Conservation (phyloP, 2,797 vertebrate genomes). For the Zenarchopterus dispar region DNA sequence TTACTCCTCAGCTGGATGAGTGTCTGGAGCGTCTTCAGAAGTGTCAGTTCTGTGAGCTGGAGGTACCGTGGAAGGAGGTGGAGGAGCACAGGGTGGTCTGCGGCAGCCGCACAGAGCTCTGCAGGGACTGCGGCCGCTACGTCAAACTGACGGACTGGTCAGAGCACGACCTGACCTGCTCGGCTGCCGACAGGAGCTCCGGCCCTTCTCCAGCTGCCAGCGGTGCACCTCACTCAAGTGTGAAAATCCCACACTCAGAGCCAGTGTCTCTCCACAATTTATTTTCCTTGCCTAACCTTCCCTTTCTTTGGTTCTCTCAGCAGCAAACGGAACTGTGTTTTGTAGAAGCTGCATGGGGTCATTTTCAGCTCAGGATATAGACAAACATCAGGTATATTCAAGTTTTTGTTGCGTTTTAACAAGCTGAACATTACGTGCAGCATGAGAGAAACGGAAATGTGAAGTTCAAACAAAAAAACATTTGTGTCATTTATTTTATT, state of each 20-base stretch:
- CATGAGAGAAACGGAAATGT: too few species aligned
- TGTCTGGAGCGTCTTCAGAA: conserved; percentile 61
- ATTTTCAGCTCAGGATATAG: conserved; percentile 59
- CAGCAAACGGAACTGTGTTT: conserved; percentile 15
- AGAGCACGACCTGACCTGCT: conserved; percentile 60
- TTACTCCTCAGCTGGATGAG: conserved; percentile 67
- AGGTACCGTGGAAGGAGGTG: conserved; percentile 69
- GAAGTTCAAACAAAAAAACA: too few species aligned
- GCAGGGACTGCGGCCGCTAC: conserved; percentile 76
- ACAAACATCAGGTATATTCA: conserved; percentile 72
- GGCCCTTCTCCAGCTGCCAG: neutral
- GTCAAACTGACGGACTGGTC: conserved; percentile 65
- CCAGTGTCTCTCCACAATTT: neutral
- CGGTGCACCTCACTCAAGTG: neutral
- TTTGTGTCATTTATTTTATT: too few species aligned
- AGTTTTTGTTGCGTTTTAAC: neutral
- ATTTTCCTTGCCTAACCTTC: neutral
- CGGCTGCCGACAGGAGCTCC: neutral
- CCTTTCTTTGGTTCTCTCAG: neutral
- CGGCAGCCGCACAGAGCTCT: conserved; percentile 77
- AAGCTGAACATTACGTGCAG: too few species aligned
- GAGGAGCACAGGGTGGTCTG: conserved; percentile 73
- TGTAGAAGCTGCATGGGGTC: conserved; percentile 50
- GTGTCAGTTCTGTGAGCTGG: conserved; percentile 83
- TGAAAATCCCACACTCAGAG: neutral